Base-by-base conservation (phyloP, 1,140 invertebrate species). In the Lepidostoma basale region DNA sequence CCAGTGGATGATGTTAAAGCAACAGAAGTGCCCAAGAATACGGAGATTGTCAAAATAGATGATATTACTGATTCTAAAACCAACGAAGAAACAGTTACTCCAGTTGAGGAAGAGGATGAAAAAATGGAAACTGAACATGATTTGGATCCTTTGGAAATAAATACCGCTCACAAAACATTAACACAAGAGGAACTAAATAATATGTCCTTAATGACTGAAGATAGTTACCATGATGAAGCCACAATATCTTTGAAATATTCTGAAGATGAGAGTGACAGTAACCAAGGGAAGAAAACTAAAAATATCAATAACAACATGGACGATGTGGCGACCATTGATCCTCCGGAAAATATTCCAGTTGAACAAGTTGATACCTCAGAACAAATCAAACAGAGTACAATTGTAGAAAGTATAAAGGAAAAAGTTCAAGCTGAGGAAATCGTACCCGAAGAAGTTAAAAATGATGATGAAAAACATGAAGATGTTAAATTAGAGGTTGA, bases 131-230 rank as follows among this genome's bases (percentile, higher is more conserved):
- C 45, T 2, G 45, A 33, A n/a, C n/a, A n/a, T 33, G 30, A 33
- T 6, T 6, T 33, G 5, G 30, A 33, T 12, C 30, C 30, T 6
- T 33, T 33, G 22, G 22, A 23, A 20, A 8, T 5, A 49, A 3
- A 14, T 8, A 12, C 3, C 3, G 45, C 18, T 4, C 18, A 36
- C n/a, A 49, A 47, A 22, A 49, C 62, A 20, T 30, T 39, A n/a
- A 47, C 44, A 16, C 42, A 64, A 6, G 54, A 44, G 23, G 64
- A 67, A 36, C 26, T 67, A 12, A 59, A 67, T 23, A 67, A 67
- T 45, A 67, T 59, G 54, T 67, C 64, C 20, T 33, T 67, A 28
- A 67, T 67, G 64, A 67, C 64, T 9, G 64, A 67, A 59, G 64
- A 67, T 12, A 39, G 54, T 30, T 67, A 52, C 8, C 18, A 16